Evolutionary conservation across 2,888 invertebrate species (phyloP).

Genomic region (Chesias legatella): DNA sequence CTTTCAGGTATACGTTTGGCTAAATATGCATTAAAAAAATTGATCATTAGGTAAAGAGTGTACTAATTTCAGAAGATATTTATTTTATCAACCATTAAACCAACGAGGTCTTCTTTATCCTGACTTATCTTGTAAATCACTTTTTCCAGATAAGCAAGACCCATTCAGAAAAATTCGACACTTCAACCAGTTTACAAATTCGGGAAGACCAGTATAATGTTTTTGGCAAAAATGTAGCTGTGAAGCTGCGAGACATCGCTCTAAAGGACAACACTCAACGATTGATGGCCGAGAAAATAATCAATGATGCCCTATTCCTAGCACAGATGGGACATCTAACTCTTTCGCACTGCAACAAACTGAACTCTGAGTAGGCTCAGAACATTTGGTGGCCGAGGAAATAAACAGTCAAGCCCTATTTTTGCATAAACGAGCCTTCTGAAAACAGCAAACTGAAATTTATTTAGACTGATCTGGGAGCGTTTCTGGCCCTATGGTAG

Average conservation of each 20-base stretch:
- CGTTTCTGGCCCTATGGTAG: no score
- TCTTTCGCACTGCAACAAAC: slow-evolving; percentile 6
- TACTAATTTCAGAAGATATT: no score
- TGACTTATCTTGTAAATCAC: no score
- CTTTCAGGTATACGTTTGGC: no score
- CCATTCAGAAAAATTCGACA: background rate
- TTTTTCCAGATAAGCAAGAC: slow-evolving; percentile 5
- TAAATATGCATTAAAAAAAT: no score
- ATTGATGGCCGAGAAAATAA: slow-evolving; percentile 23
- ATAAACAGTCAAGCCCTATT: no score
- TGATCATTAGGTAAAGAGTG: no score
- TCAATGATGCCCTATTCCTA: slow-evolving; percentile 21
- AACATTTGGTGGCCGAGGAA: background rate
- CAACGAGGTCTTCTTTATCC: no score
- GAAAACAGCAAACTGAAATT: no score
- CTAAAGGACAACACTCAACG: slow-evolving; percentile 15
- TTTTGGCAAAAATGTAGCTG: slow-evolving; percentile 18
- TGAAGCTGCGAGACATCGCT: slow-evolving; percentile 19
- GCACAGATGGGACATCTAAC: slow-evolving; percentile 23
- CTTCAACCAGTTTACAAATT: background rate
- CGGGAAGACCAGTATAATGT: slow-evolving; percentile 14
- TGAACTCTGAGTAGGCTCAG: background rate
- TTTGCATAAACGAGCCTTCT: no score
- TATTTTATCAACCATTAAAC: no score
- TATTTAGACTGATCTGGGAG: no score